Evolutionary conservation across 2,797 vertebrate species (phyloP).

Genomic region (Sandelia bainsii): DNA sequence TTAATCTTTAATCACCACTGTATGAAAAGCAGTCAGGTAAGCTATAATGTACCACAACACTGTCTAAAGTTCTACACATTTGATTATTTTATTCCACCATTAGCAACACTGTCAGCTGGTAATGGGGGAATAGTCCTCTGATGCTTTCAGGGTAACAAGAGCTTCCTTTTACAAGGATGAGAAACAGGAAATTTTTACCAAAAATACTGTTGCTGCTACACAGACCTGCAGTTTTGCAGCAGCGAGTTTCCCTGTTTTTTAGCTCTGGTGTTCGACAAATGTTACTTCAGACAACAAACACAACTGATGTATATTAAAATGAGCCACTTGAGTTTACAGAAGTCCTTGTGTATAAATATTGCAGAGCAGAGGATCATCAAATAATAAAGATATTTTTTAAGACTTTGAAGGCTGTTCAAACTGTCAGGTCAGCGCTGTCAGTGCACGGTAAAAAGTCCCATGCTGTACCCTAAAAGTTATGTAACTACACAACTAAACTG

Average conservation of each 20-base stretch:
- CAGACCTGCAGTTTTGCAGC: too few relatives aligned
- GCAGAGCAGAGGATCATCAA: neutral
- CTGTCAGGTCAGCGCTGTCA: neutral
- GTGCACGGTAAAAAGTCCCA: too few relatives aligned
- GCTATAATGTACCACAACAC: conserved; percentile 24
- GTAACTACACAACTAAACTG: too few relatives aligned
- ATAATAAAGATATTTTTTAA: neutral
- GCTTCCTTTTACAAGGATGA: conserved; percentile 16
- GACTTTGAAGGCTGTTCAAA: neutral
- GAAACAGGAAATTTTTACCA: conserved; percentile 21
- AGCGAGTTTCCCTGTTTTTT: too few relatives aligned
- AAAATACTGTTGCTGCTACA: neutral
- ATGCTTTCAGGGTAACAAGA: conserved; percentile 19
- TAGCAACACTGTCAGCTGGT: conserved; percentile 47
- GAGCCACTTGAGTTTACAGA: conserved; percentile 4
- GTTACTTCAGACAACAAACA: conserved; percentile 18
- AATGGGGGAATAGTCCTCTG: conserved; percentile 43
- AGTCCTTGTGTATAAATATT: neutral
- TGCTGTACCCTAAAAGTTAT: too few relatives aligned
- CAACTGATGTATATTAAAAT: conserved; percentile 14
- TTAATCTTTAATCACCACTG: conserved; percentile 41
- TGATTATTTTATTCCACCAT: conserved; percentile 38
- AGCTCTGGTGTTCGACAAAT: conserved; percentile 10
- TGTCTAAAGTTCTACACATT: conserved; percentile 54
- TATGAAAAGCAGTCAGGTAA: conserved; percentile 34